These are phyloP conservation scores for Dipodomys merriami DNA, from an alignment of 2,113 vertebrate genomes.

Conservation along the genomic window DNA sequence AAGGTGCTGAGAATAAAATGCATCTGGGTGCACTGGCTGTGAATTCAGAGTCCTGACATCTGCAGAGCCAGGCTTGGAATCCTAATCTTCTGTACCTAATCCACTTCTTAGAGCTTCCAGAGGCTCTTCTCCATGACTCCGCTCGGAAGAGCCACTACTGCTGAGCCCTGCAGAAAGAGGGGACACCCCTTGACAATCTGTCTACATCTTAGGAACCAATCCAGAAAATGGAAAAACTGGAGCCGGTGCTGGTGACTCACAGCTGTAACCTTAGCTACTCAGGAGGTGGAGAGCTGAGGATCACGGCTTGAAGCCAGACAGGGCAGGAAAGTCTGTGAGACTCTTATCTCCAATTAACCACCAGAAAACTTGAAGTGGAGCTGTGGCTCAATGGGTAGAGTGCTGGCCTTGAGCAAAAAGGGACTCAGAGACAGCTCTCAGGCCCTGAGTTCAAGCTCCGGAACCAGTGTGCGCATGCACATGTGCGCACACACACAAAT, in stretches of 20 bases:
- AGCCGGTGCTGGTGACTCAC: not conserved
- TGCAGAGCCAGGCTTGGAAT: conserved; percentile 41
- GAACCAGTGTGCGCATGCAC: not conserved
- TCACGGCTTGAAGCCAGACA: too few relatives aligned
- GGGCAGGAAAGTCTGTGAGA: too few relatives aligned
- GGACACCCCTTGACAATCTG: not conserved
- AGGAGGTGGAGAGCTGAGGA: too few relatives aligned
- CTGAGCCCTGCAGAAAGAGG: conserved; percentile 39
- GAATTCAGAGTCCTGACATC: conserved; percentile 57
- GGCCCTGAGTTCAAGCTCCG: not conserved
- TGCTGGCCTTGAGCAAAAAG: not conserved
- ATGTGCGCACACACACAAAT: not conserved
- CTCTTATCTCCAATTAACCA: too few relatives aligned
- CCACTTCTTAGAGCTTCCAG: not conserved
- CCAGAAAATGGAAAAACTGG: not conserved
- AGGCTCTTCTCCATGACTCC: not conserved
- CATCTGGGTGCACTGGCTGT: conserved; percentile 34
- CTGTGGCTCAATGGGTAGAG: too few relatives aligned
- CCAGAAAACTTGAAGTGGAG: too few relatives aligned
- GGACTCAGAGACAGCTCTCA: not conserved
- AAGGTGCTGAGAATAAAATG: conserved; percentile 45
- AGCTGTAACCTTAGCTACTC: too few relatives aligned
- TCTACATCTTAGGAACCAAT: not conserved
- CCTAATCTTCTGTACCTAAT: conserved; percentile 74
- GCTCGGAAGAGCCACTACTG: not conserved